phyloP scores from a whole-genome alignment of 1,140 invertebrate species.

The Rhagoletis zephyria region DNA sequence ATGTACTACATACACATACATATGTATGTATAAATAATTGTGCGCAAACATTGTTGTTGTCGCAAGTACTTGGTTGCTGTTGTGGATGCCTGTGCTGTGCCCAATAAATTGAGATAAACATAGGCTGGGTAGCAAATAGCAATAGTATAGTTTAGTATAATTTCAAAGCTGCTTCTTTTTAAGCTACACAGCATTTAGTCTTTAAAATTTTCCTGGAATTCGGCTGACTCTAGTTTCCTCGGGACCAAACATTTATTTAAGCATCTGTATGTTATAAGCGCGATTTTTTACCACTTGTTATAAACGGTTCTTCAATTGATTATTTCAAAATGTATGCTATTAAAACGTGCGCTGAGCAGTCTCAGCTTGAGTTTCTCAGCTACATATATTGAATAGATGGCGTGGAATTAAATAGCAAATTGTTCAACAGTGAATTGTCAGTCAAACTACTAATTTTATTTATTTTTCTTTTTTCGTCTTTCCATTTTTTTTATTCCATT shows the following conservation, averaged over 20 bases:
- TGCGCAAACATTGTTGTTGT: not conserved
- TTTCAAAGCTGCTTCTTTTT: too few species aligned
- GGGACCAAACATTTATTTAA: too few species aligned
- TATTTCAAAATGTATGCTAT: slow-evolving; percentile 2
- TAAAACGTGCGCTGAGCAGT: not conserved
- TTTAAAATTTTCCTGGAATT: too few species aligned
- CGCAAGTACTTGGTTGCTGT: not conserved
- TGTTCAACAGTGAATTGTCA: not conserved
- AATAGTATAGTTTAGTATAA: not conserved
- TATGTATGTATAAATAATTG: not conserved
- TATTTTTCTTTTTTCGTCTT: not conserved
- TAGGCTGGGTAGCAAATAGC: not conserved
- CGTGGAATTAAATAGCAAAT: not conserved
- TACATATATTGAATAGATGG: not conserved
- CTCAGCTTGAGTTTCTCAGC: not conserved
- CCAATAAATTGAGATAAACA: not conserved
- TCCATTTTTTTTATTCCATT: not conserved
- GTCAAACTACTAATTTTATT: slow-evolving; percentile 16
- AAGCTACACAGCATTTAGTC: too few species aligned
- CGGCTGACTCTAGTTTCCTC: too few species aligned
- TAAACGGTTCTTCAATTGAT: not conserved
- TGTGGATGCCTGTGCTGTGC: not conserved
- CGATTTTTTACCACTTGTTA: too few species aligned
- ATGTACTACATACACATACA: not conserved
- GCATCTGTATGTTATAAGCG: too few species aligned